These are phyloP conservation scores for Eulithis testata DNA, from an alignment of 2,888 invertebrate genomes.

Conservation along the genomic window DNA sequence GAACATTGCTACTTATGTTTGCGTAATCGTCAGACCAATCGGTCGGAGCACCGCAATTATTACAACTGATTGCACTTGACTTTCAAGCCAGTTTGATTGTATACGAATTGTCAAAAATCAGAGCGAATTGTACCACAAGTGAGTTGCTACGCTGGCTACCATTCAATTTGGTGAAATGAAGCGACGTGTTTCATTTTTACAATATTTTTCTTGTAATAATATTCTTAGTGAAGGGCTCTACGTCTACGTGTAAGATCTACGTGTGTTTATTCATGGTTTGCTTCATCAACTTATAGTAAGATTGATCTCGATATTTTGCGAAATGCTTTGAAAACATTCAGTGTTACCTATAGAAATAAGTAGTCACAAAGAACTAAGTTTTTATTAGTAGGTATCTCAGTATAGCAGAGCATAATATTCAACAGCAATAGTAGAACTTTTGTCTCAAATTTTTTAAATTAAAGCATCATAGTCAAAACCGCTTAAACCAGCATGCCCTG, in stretches of 20 bases:
- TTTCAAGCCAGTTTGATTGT: constrained; percentile 33
- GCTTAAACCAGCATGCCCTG: constrained; percentile 7
- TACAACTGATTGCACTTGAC: constrained; percentile 34
- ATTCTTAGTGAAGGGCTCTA: not conserved
- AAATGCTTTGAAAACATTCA: too few species aligned
- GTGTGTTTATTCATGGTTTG: too few species aligned
- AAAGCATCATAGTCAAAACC: constrained; percentile 3
- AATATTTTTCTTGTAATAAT: not conserved
- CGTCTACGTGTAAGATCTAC: too few species aligned
- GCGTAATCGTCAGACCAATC: constrained; percentile 25
- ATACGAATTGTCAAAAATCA: constrained; percentile 25
- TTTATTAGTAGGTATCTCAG: not conserved
- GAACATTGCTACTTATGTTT: constrained; percentile 29
- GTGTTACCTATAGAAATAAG: too few species aligned
- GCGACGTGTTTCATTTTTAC: constrained; percentile 3
- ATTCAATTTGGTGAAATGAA: constrained; percentile 22
- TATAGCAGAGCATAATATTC: not conserved
- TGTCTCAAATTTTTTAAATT: not conserved
- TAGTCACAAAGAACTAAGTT: too few species aligned
- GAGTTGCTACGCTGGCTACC: constrained; percentile 15
- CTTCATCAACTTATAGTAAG: too few species aligned
- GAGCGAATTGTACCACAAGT: constrained; percentile 22
- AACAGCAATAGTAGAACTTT: not conserved
- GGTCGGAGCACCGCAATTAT: constrained; percentile 30
- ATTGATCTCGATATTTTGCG: too few species aligned